Evolutionary conservation across 2,113 vertebrate genomes (phyloP).

Genomic region (Lipophrys pholis): DNA sequence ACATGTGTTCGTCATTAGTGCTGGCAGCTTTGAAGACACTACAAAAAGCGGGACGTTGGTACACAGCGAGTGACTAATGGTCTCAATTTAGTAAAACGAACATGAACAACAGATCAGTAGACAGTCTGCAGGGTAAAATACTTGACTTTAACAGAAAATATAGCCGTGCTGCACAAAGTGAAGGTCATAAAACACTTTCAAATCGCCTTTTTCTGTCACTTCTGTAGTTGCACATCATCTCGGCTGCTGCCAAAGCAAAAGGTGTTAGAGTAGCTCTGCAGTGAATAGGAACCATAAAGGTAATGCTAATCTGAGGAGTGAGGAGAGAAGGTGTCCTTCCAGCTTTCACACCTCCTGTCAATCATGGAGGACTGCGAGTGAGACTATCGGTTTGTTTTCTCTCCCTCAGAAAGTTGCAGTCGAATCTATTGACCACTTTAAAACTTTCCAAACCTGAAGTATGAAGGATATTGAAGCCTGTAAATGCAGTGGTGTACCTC

Average conservation of each 20-base stretch:
- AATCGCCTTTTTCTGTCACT: constrained; percentile 7
- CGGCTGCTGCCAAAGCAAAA: not conserved
- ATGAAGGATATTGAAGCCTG: not conserved
- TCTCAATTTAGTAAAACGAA: no score
- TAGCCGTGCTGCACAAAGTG: not conserved
- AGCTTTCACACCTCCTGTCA: constrained; percentile 28
- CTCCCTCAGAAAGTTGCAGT: constrained; percentile 15
- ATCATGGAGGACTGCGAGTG: not conserved
- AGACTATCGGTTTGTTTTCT: constrained; percentile 21
- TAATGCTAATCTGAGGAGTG: constrained; percentile 7
- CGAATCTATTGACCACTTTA: not conserved
- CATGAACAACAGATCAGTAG: not conserved
- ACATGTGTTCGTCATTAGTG: no score
- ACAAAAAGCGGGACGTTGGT: not conserved
- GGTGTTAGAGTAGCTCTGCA: not conserved
- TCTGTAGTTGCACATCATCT: constrained; percentile 8
- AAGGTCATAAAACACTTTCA: not conserved
- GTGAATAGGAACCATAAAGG: not conserved
- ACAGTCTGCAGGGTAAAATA: not conserved
- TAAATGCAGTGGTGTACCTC: not conserved
- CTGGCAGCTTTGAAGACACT: not conserved
- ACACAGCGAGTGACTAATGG: no score
- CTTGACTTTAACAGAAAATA: not conserved
- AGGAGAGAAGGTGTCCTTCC: constrained; percentile 19
- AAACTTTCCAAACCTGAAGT: not conserved